Conservation (phyloP, 2,888 invertebrate genomes). For the Arge pagana region DNA sequence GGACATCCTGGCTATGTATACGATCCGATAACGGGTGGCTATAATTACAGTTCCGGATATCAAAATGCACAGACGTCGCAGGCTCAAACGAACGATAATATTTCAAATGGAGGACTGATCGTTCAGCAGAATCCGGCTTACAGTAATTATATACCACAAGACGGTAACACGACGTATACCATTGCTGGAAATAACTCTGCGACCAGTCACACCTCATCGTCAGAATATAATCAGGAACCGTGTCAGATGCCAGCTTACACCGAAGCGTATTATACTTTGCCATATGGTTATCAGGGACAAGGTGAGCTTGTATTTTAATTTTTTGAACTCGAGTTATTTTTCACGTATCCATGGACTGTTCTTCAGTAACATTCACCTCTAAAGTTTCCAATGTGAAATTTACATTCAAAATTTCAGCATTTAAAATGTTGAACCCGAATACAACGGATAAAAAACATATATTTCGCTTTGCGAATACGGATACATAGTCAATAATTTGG, state of each 20-base stretch:
- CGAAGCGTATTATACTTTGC: conserved; percentile 55
- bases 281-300: conserved; percentile 61
- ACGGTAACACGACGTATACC: conserved; percentile 43
- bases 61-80: conserved; percentile 55
- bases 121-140: conserved; percentile 35
- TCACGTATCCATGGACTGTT: too few species aligned
- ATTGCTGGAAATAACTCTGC: conserved; percentile 44
- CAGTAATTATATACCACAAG: conserved; percentile 32
- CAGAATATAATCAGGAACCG: conserved; percentile 38
- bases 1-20: conserved; percentile 69
- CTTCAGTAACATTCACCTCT: too few species aligned
- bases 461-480: too few species aligned
- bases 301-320: conserved; percentile 33
- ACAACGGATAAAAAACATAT: too few species aligned
- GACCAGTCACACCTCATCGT: conserved; percentile 47
- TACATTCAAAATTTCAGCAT: too few species aligned
- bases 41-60: conserved; percentile 69
- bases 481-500: too few species aligned
- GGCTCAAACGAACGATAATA: neutral
- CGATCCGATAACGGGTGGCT: conserved; percentile 63
- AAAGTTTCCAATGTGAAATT: too few species aligned
- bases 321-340: neutral
- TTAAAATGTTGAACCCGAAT: too few species aligned
- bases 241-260: conserved; percentile 18
- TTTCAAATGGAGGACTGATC: conserved; percentile 44